Evolutionary conservation across 1,140 invertebrate genomes (phyloP).

Genomic region (Tenebrio molitor): DNA sequence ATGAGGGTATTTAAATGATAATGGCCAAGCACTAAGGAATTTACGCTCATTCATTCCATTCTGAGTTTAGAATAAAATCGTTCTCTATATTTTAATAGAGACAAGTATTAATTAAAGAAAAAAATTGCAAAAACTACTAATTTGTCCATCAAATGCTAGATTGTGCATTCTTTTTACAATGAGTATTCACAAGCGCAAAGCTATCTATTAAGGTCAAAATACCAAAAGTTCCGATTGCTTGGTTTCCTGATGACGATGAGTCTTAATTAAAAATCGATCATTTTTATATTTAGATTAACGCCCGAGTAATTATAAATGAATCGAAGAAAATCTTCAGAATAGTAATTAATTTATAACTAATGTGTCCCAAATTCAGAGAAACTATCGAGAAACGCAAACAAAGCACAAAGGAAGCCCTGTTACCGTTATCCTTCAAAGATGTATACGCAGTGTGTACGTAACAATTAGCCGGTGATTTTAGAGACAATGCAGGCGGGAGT

Average conservation of each 20-base stretch:
- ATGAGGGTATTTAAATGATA: constrained; percentile 32
- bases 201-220: no score
- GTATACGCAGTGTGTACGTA: constrained; percentile 36
- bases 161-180: no score
- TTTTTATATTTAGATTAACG: no score
- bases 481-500: constrained; percentile 29
- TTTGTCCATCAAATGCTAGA: no score
- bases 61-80: constrained; percentile 5
- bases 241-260: no score
- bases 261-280: no score
- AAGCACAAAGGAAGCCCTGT: constrained; percentile 18
- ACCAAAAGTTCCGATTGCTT: no score
- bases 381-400: constrained; percentile 34
- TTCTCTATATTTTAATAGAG: neutral
- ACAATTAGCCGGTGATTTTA: constrained; percentile 37
- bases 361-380: constrained; percentile 5
- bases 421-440: constrained; percentile 28
- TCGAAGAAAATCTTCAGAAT: no score
- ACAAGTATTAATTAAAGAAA: no score
- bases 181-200: no score
- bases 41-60: constrained; percentile 12
- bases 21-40: neutral
- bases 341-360: constrained; percentile 1
- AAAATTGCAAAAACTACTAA: no score
- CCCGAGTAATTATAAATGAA: no score